Conservation (phyloP, 2,888 invertebrate species). For the Scaptomyza reducta region DNA sequence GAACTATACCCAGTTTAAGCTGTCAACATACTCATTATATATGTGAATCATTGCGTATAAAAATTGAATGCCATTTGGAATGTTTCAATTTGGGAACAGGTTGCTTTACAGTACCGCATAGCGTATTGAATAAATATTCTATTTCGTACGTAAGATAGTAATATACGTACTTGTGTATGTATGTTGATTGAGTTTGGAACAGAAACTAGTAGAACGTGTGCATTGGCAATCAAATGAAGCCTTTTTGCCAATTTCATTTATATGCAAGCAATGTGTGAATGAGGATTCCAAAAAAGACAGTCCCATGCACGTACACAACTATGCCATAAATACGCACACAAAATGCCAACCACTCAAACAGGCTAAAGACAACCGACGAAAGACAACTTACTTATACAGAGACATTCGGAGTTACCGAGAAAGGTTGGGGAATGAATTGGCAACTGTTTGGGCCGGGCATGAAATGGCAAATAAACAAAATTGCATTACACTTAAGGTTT, state of each 20-base stretch:
- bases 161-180: constrained; percentile 3
- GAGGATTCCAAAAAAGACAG: constrained; percentile 42
- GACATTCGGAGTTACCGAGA: constrained; percentile 2
- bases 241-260: constrained; percentile 56
- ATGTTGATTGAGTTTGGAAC: constrained; percentile 23
- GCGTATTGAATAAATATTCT: not conserved
- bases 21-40: not conserved
- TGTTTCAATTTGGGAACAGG: not conserved
- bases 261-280: constrained; percentile 61
- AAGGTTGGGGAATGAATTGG: constrained; percentile 40
- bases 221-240: constrained; percentile 69
- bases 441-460: constrained; percentile 46
- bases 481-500: constrained; percentile 46
- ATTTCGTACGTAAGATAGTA: not conserved
- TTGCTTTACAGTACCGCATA: not conserved
- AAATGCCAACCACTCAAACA: constrained; percentile 10
- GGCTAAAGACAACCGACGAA: not conserved
- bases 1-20: no score
- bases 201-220: constrained; percentile 37
- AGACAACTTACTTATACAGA: constrained; percentile 19
- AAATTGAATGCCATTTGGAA: not conserved
- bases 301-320: constrained; percentile 53
- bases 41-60: not conserved
- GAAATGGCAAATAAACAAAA: constrained; percentile 61
- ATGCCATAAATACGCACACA: constrained; percentile 47